Conservation (phyloP, 2,888 invertebrate genomes). For the Lysandra bellargus region DNA sequence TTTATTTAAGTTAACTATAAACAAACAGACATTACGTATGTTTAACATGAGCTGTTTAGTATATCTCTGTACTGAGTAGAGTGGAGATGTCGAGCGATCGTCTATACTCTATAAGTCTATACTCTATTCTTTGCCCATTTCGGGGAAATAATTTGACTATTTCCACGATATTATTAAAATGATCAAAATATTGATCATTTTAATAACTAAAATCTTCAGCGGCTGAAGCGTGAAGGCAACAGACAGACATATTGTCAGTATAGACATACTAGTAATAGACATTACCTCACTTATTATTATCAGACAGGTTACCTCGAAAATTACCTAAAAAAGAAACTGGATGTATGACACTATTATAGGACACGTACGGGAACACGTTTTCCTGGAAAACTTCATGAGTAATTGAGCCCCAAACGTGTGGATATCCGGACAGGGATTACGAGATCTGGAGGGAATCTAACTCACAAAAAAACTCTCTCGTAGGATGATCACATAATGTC, state of each 20-base stretch:
- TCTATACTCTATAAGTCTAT: no score
- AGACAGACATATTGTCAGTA: no score
- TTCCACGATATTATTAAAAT: no score
- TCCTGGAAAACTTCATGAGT: background rate
- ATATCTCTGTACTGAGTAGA: background rate
- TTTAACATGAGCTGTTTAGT: background rate
- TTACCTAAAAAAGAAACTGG: background rate
- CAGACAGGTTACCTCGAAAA: background rate
- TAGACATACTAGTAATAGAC: no score
- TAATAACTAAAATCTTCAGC: no score
- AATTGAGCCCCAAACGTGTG: conserved; percentile 12
- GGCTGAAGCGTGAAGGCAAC: no score
- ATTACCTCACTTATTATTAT: no score
- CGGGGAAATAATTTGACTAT: no score
- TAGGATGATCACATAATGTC: background rate
- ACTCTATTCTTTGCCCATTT: no score
- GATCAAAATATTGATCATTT: no score
- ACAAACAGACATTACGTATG: background rate
- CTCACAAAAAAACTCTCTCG: background rate
- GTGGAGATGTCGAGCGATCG: background rate
- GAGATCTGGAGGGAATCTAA: background rate
- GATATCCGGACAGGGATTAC: background rate
- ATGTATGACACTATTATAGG: no score
- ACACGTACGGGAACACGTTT: background rate
- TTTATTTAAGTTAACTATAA: background rate